A percentile compares a stretch with the other conserved stretches of the same genome.
These are phyloP conservation scores for Neodiprion pinetum DNA, from an alignment of 1,140 invertebrate genomes.

Conservation along the genomic window DNA sequence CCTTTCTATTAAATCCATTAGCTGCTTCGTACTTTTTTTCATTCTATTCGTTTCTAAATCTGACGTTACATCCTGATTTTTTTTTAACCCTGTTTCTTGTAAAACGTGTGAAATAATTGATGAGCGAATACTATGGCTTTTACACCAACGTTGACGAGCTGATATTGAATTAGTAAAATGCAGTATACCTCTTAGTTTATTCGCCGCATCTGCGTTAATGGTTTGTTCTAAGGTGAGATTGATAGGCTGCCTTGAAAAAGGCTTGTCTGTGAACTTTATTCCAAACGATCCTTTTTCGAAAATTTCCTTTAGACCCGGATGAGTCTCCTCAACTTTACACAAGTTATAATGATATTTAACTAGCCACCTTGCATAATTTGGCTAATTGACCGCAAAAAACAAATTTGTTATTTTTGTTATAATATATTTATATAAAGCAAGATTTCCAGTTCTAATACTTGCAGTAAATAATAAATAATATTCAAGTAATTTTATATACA, in stretches of 20 bases:
- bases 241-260: constrained; percentile 43
- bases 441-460: not conserved
- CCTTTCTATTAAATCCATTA: constrained; percentile 31
- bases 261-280: constrained; percentile 40
- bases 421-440: constrained; percentile 13
- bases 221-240: constrained; percentile 42
- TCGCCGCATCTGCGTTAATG: constrained; percentile 41
- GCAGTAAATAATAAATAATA: not conserved
- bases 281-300: constrained; percentile 29
- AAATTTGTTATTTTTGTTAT: constrained; percentile 41
- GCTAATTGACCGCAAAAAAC: constrained; percentile 45
- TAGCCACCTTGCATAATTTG: constrained; percentile 39
- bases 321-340: constrained; percentile 31
- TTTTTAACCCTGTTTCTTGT: too few relatives aligned
- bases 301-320: constrained; percentile 32
- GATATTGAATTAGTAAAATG: constrained; percentile 42
- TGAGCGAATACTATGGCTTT: too few relatives aligned
- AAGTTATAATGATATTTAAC: constrained; percentile 40
- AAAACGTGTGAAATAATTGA: too few relatives aligned
- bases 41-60: constrained; percentile 37
- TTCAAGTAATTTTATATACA: not conserved
- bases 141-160: constrained; percentile 33
- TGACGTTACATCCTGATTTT: constrained; percentile 29
- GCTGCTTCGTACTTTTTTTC: constrained; percentile 37
- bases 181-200: constrained; percentile 33